Evolutionary conservation across 2,888 invertebrate genomes (phyloP), one percentile per base, ranked within the genome.

Genomic region (Pachydiplax longipennis): DNA sequence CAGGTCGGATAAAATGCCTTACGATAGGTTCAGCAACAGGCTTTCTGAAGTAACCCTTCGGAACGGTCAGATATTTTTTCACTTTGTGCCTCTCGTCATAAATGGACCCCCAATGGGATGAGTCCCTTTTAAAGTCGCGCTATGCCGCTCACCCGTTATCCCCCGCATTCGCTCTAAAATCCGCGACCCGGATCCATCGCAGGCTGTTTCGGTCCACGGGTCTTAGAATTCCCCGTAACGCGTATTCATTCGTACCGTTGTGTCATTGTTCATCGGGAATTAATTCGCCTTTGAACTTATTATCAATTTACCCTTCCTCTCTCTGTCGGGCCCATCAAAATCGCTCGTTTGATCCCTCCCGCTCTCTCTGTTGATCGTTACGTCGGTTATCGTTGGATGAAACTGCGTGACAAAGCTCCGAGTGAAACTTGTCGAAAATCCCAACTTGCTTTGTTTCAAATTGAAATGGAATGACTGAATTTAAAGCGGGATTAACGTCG

Each of bases 241-340:
- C 58, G 37, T 61, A 61, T 87, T 65, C 61, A 87, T 61, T 6
- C 65, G 61, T 58, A 37, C 22, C 80, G 80, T 80, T 31, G 53
- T 61, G 61, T 87, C 87, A 87, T 61, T 87, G 87, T 61, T 65
- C 61, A 87, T 61, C 61, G 87, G 61, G 61, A 87, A 87, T 87
- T 87, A 87, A 87, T 61, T 61, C 61, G 61, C 87, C 87, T 87
- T 87, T 87, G 87, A 87, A 87, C 87, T 87, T 87, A 87, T 87
- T 87, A 87, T 87, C 87, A 87, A 87, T 87, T 37, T 58, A 58
- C 83, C 58, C 31, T 25, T 8, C 53, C 83, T 48, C 83, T 48
- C n/a, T 31, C 65, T 25, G 25, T 61, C 61, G 18, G 25, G 22
- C 4, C 65, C 65, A 22, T 22, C 65, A 6, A 65, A 65, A 65